Evolutionary conservation across 2,113 vertebrate genomes (phyloP), one percentile per base, ranked within the genome.

Genomic region (Mellivora capensis): DNA sequence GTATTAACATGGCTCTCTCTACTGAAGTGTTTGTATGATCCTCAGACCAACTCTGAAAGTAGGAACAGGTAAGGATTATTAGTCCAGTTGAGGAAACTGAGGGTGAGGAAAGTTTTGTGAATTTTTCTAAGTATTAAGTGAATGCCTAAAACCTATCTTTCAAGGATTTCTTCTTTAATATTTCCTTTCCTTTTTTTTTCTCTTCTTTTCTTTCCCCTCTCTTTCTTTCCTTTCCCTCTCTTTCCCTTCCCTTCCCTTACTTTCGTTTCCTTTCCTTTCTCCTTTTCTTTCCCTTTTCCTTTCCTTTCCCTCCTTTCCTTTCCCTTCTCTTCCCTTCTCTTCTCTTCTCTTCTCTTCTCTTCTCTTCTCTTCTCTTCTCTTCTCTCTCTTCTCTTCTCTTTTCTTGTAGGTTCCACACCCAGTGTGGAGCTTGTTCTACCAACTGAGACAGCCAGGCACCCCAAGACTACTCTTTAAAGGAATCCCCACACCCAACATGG

Each of bases 111-210:
- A 88, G 14, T 74, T 88, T 74, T 84, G 39, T 91, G 64, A 52
- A 54, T 49, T 90, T 87, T 96, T 83, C 49, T 9, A 83, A 52
- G 49, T 86, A 62, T 54, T 69, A 81, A 59, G 15, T 89, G 64
- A 94, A 23, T 52, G 44, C 39, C 3, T 34, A 59, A 86, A 96
- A 76, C 44, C 23, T 44, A 76, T 29, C 72, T 44, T 76, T 76
- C 44, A 76, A 31, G 62, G 29, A 6, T 64, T 64, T 67, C 34
- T 64, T 67, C 15, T 17, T 8, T 17, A 67, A 67, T 14, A 67
- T 67, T 20, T 57, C 18, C 14, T 57, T 57, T 21, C 20, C 7
- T 54, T 54, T 49, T 49, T 54, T 18, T 6, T 54, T 18, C 15
- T 15, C 15, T 54, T 54, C 15, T 4, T 54, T 54, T 52, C 14